Evolutionary conservation across 1,140 invertebrate species (phyloP), one percentile per base, ranked within the genome.

Genomic region (Formica exsecta): DNA sequence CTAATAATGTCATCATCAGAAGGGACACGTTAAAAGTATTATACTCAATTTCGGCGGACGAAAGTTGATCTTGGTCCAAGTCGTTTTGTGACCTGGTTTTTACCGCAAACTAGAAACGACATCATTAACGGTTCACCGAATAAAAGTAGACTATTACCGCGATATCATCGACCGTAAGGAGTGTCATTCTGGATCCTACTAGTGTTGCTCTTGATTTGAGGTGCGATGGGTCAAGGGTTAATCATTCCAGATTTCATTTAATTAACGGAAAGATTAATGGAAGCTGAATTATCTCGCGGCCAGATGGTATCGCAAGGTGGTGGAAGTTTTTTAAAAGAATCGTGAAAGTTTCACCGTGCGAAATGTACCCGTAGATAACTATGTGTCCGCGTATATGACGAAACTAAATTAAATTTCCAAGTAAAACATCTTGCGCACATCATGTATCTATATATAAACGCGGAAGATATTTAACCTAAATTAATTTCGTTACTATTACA

Each of bases 261-360:
- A 86, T 86, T 89, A 89, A 89, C 80, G 73, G 65, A 71, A 80
- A 9, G 32, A 68, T 16, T 57, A 80, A 70, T 65, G 44, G 62
- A 80, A 44, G 76, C 51, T 70, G 64, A 70, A 73, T 54, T 89
- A 89, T 89, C 87, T 70, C 75, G 25, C 36, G n/a, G 41, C 51
- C 54, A 81, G 79, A 81, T 81, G 54, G 7, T 88, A 89, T 89
- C 88, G 44, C 19, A 61, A 66, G 19, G 62, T 61, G 68, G 79
- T 71, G 68, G 51, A 81, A 89, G 38, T 81, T 89, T 68, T 44
- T 48, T 54, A 48, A 75, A 81, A 61, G 75, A 44, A 59, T 41
- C 84, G 91, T 90, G 88, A 92, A 92, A 93, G 80, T 88, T 86
- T 85, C 38, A 11, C 48, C 77, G 16, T 36, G 13, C 36, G 11